Base-by-base conservation (phyloP, 2,113 vertebrate genomes). In the Sclerurus mexicanus region DNA sequence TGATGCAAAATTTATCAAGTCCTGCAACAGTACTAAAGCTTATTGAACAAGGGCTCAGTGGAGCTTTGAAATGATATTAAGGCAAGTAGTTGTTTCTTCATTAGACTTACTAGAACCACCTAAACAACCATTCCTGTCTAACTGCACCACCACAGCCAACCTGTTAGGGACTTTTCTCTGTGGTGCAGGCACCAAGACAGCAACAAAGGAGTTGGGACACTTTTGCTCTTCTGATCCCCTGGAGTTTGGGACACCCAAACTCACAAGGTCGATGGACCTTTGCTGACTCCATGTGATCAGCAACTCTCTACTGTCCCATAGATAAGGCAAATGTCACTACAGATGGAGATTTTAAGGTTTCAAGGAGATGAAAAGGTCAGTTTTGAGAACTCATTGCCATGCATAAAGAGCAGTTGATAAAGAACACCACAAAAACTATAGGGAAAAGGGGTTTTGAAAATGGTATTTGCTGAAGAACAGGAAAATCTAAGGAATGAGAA, bases 401-500 rank as follows among this genome's bases (percentile, higher is more conserved):
- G 10, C 27, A 67, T 17, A 58, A 74, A 62, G 28, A 84, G 35
- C 5, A 39, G 35, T 18, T 15, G 23, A 56, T 49, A 35, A 75
- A 74, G 20, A 87, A 30, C 39, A 39, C 22, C 12, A 44, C 15
- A 79, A 79, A 27, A 92, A 33, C 7, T 59, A 49, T 0, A 0
- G 20, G 56, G 18, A 87, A 67, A 60, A 42, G 5, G 21, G 86
- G 13, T n/a, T 92, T 62, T 60, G 52, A 50, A 76, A 89, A 71
- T 3, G 10, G 50, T 27, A 27, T 46, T 69, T 22, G 24, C 28
- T 73, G 27, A 79, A 91, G 83, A 78, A 59, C 12, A 64, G 0
- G 30, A 93, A 71, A 85, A 93, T 90, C 14, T 72, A 66, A 95
- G 56, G 93, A 80, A 93, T 85, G 94, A 90, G 47, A 85, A 95